phyloP scores from a whole-genome alignment of 2,797 vertebrate species.

The Siniperca scherzeri region DNA sequence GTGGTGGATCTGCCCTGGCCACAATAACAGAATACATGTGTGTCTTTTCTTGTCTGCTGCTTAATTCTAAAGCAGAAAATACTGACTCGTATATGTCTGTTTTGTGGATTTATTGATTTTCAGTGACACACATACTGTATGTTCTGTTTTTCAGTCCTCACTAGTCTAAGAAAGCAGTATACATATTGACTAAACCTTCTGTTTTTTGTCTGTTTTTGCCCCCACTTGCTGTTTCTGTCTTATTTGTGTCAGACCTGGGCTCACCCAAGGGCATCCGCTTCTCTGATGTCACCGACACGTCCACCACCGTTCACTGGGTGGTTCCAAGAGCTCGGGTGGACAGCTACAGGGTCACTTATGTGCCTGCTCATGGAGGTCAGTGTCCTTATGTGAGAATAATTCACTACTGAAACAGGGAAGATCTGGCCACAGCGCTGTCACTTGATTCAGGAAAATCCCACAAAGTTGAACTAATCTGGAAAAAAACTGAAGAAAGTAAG shows the following conservation, averaged over 20 bases:
- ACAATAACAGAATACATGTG: conserved; percentile 35
- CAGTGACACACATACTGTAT: conserved; percentile 11
- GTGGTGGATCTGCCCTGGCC: conserved; percentile 38
- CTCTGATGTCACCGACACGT: conserved; percentile 93
- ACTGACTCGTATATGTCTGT: not conserved
- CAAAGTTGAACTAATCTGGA: not conserved
- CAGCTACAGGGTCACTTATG: conserved; percentile 89
- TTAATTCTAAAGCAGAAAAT: conserved; percentile 25
- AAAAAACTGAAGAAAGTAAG: not conserved
- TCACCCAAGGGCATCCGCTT: conserved; percentile 92
- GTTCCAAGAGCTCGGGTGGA: conserved; percentile 88
- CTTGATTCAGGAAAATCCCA: not conserved
- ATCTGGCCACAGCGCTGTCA: not conserved
- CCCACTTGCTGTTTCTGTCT: conserved; percentile 43
- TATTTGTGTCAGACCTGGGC: conserved; percentile 87
- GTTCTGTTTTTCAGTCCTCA: conserved; percentile 22
- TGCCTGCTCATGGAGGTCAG: conserved; percentile 92
- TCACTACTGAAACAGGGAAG: not conserved
- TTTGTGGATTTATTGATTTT: conserved; percentile 13
- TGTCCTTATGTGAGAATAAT: conserved; percentile 1
- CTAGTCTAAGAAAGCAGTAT: not conserved
- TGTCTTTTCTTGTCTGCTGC: conserved; percentile 43
- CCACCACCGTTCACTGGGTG: conserved; percentile 91
- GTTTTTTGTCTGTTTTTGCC: conserved; percentile 29
- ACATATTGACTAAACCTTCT: conserved; percentile 33